Base-by-base conservation (phyloP, 2,797 vertebrate species). In the Chiropotes sagulatus region DNA sequence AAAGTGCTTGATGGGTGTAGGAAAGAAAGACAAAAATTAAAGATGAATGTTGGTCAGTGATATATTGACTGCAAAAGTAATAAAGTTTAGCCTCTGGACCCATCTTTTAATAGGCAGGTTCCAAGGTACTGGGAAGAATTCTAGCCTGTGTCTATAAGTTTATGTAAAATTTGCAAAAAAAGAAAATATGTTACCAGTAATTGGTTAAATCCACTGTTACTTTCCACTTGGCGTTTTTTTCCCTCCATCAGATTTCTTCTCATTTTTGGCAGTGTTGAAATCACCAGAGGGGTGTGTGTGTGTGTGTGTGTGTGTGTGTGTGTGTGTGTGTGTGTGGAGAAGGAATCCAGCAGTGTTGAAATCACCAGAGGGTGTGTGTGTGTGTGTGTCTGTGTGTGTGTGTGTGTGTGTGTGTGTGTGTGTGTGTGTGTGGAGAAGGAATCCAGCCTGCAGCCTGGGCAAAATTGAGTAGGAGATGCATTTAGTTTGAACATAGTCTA, bases 341-440 rank as follows among this genome's bases (percentile, higher is more conserved):
- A 6, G 24, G 0, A 1, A 24, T 50, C 30, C 20, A 75, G 19
- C 24, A 36, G 17, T 73, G 0, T 9, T 85, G 24, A 50, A 70
- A 79, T 90, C 28, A 58, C 2, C 19, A 26, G 4, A 80, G 33
- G 6, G 11, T 13, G 5, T 41, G 41, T 41, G 41, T 41, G 41
- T 67, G 33, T n/a, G 33, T n/a, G 61, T 7, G 0, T 7, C 33
- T 5, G n/a, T 36, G n/a, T 5, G 3, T 39, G 5, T 26, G 30
- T 39, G 39, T 39, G 39, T n/a, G 41, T 41, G 41, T 41, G 41
- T 41, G 26, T 28, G 26, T 57, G 54, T n/a, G 33, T 67, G 14
- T 64, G 14, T 5, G n/a, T 36, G n/a, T 5, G 3, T 39, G 5
- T 28, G 30, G 22, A n/a, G 39, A 2, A 6, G 24, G 0, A 1